phyloP scores from a whole-genome alignment of 2,888 invertebrate species.

The Andricus curvator region DNA sequence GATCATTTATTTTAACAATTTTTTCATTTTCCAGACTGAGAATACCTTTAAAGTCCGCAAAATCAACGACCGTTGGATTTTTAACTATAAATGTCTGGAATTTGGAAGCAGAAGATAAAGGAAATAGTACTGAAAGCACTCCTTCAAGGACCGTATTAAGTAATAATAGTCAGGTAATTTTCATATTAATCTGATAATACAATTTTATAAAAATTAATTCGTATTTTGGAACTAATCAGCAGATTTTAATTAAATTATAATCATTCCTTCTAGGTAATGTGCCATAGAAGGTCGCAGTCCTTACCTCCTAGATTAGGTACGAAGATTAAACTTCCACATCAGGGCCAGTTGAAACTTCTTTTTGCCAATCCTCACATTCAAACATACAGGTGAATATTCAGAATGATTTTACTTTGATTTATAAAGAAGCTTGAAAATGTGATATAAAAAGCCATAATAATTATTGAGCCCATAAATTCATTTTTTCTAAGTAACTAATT shows the following conservation, averaged over 20 bases:
- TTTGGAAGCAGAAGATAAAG: slow-evolving; percentile 87
- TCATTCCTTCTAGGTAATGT: slow-evolving; percentile 76
- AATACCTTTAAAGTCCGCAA: slow-evolving; percentile 81
- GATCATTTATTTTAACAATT: slow-evolving; percentile 5
- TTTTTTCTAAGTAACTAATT: slow-evolving; percentile 24
- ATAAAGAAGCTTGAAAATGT: too few species aligned
- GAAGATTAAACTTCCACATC: slow-evolving; percentile 90
- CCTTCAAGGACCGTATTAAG: slow-evolving; percentile 80
- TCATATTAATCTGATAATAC: background rate
- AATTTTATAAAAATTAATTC: background rate
- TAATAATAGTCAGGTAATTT: slow-evolving; percentile 73
- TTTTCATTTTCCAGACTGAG: slow-evolving; percentile 77
- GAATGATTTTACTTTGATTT: slow-evolving; percentile 58
- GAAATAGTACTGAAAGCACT: slow-evolving; percentile 86
- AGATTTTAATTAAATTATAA: slow-evolving; percentile 20
- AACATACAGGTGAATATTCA: slow-evolving; percentile 75
- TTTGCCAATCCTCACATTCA: slow-evolving; percentile 86
- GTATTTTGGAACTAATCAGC: slow-evolving; percentile 18
- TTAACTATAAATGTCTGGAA: slow-evolving; percentile 93
- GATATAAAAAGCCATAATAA: too few species aligned
- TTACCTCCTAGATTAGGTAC: slow-evolving; percentile 90
- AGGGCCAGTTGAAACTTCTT: slow-evolving; percentile 86
- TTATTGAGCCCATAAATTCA: background rate
- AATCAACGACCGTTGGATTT: slow-evolving; percentile 88
- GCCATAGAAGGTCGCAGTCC: slow-evolving; percentile 90